Evolutionary conservation across 2,113 vertebrate genomes (phyloP).

Genomic region (Microcebus jonahi): DNA sequence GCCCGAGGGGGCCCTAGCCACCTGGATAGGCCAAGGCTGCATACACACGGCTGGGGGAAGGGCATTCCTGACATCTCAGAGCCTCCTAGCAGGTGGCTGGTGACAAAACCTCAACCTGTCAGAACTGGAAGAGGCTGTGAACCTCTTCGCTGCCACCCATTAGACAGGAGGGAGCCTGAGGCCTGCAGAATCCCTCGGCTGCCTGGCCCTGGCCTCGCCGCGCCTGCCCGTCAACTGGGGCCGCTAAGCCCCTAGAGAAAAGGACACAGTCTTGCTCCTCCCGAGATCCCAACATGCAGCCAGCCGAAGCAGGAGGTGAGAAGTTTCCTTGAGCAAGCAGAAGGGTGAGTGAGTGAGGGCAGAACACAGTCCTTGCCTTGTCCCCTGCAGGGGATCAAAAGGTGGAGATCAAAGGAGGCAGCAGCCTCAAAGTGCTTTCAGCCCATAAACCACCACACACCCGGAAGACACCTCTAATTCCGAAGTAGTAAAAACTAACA

Average conservation of each 20-base stretch:
- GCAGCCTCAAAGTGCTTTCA: background rate
- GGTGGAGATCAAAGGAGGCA: background rate
- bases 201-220: background rate
- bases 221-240: fast-evolving
- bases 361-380: fast-evolving
- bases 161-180: background rate
- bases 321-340: background rate
- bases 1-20: background rate
- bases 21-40: background rate
- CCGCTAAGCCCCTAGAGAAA: background rate
- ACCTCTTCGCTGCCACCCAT: no score
- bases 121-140: background rate
- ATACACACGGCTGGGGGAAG: background rate
- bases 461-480: background rate
- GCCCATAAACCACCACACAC: background rate
- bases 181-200: background rate
- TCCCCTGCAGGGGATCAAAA: background rate
- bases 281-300: background rate
- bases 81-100: background rate
- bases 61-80: background rate
- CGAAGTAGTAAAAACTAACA: fast-evolving
- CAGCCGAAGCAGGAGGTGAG: background rate
- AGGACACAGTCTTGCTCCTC: background rate
- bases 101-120: background rate
- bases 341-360: no score